Base-by-base conservation (phyloP, 2,888 invertebrate species). In the Diachrysia chrysitis region DNA sequence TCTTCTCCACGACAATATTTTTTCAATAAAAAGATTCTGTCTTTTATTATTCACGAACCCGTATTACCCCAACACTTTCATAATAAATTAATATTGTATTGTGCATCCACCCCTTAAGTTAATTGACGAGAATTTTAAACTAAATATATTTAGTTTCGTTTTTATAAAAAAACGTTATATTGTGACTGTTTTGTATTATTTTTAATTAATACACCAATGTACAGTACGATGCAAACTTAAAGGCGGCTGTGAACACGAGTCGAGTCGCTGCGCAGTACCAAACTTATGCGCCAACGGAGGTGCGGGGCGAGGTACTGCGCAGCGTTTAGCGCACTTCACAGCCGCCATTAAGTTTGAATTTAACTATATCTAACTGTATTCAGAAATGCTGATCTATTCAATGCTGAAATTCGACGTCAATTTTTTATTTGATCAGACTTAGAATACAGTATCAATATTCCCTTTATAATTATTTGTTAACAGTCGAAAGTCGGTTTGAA, bases 11-110 rank as follows among this genome's bases (percentile, higher is more conserved):
- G 10, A 65, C 19, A 51, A 21, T 6, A 56, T 17, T 16, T 46
- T 66, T 59, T 55, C 7, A 42, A 61, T 61, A 58, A 42, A 65
- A 61, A 42, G 10, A n/a, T 55, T 61, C 53, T 79, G 79, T 81
- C 76, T 79, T 79, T 81, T 79, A 67, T n/a, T 42, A 57, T 66
- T 70, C 60, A 42, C 54, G 12, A 71, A 79, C 79, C 79, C 76
- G 79, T 76, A 66, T 17, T 37, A 29, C 42, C 14, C 48, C 48
- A n/a, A 74, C 42, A 51, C 56, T 21, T 14, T 64, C 29, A 57
- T 57, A 58, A 66, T 48, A 58, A 71, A 63, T 63, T 57, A 61
- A 60, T 57, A 71, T 73, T 63, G 58, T 59, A 70, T 65, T 66
- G 58, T 69, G 63, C 66, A 58, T 55, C 12, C 58, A n/a, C 51